These are phyloP conservation scores for Malurus alboscapulatus DNA, from an alignment of 2,113 vertebrate genomes.

Conservation along the genomic window DNA sequence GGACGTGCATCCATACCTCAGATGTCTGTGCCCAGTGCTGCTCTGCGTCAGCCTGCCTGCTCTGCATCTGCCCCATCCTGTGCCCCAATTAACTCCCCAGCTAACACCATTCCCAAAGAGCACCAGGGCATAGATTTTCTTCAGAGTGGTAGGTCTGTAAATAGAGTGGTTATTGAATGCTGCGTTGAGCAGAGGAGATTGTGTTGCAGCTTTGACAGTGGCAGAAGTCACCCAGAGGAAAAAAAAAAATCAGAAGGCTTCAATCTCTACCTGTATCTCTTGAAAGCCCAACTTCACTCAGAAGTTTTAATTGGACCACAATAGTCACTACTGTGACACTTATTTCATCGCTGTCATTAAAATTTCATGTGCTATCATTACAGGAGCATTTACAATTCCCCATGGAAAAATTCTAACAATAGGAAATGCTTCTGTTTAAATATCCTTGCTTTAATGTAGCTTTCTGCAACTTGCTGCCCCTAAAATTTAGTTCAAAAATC, in stretches of 20 bases:
- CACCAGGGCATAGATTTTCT: neutral
- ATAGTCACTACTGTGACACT: neutral
- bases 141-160: neutral
- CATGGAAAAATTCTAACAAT: neutral
- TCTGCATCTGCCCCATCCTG: rapidly evolving
- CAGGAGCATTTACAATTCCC: neutral
- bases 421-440: neutral
- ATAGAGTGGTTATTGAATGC: rapidly evolving
- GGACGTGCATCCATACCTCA: neutral
- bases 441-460: neutral
- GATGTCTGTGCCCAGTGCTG: neutral
- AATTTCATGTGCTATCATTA: neutral
- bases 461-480: neutral
- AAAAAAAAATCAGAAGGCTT: neutral
- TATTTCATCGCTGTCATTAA: neutral
- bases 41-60: neutral
- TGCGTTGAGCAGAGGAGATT: neutral
- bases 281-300: neutral
- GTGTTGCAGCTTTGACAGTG: neutral
- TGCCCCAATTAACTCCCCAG: neutral
- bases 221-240: neutral
- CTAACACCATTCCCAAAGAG: rapidly evolving
- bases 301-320: neutral
- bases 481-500: neutral
- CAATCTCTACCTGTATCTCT: neutral